Base-by-base conservation (phyloP, 2,797 vertebrate species). In the Tinamus major region DNA sequence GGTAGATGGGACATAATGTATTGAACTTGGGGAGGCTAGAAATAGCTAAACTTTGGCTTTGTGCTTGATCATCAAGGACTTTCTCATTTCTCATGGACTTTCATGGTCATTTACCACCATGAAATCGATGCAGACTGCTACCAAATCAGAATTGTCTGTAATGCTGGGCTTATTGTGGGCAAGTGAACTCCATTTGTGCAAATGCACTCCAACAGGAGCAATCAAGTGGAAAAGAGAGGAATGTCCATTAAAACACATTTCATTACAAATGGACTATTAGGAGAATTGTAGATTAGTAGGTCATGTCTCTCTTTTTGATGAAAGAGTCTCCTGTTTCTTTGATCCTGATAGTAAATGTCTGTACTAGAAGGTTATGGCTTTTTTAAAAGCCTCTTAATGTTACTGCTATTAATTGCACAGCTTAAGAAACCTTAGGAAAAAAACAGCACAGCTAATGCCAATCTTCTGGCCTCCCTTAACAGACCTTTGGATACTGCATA, bases 231-330 rank as follows among this genome's bases (percentile, higher is more conserved):
- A 96, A 94, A 95, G 29, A 79, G 59, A 90, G 77, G 68, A 23
- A 90, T 82, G 53, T 49, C 83, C 80, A 75, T 87, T 95, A 95
- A 93, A 90, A 71, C 64, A 82, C 88, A 86, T 81, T 96, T 91
- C 33, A 86, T 79, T 93, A 86, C 2, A 9, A 86, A 84, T 55
- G 64, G 67, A 64, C 67, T 81, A 71, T 93, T 92, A 92, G 92
- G 87, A 91, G 74, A 71, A 86, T 37, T 46, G 56, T 62, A 91
- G 85, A 94, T 93, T 95, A 92, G 85, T 64, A 90, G 77, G 79
- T 86, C 89, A 74, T 63, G 64, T 35, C 89, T 82, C 55, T 59
- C 31, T 24, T 87, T 85, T 81, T 94, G 77, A 93, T 84, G 29
- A 76, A 84, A 84, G 58, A 49, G 64, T 67, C 65, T 79, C 42